phyloP scores from a whole-genome alignment of 92 coral and sea anemone species.

The Porites divaricata region DNA sequence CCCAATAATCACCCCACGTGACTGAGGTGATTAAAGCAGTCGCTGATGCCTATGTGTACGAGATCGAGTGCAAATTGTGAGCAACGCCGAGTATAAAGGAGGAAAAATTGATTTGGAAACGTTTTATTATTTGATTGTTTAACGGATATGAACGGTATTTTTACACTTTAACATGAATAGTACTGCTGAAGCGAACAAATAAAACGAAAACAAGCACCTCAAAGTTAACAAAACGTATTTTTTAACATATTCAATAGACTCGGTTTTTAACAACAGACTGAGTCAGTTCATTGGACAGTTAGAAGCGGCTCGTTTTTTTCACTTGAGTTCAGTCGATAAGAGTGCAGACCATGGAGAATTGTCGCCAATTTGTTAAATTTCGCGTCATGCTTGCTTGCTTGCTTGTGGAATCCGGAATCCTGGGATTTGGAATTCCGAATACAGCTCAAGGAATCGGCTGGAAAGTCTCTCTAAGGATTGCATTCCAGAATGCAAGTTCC shows the following conservation, averaged over 20 bases:
- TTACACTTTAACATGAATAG: not conserved
- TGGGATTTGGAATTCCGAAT: too few relatives aligned
- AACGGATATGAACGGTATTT: too few relatives aligned
- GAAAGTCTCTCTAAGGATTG: not conserved
- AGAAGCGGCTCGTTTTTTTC: not conserved
- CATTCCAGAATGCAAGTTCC: too few relatives aligned
- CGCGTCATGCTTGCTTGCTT: not conserved
- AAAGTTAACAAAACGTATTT: not conserved
- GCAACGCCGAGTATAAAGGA: not conserved
- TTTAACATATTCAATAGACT: not conserved
- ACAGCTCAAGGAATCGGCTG: too few relatives aligned
- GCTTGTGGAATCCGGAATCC: too few relatives aligned
- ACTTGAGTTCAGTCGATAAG: not conserved
- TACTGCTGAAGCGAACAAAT: not conserved
- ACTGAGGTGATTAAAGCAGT: not conserved
- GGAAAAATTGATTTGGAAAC: not conserved
- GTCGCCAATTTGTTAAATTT: not conserved
- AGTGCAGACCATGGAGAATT: not conserved
- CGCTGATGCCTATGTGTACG: conserved; percentile 1
- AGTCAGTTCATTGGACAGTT: too few relatives aligned
- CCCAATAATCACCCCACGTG: too few relatives aligned
- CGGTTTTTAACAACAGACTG: not conserved
- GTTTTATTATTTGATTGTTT: not conserved
- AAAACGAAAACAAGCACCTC: not conserved
- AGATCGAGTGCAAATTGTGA: too few relatives aligned